phyloP scores from a whole-genome alignment of 2,113 vertebrate species.

The Ptilonorhynchus violaceus region DNA sequence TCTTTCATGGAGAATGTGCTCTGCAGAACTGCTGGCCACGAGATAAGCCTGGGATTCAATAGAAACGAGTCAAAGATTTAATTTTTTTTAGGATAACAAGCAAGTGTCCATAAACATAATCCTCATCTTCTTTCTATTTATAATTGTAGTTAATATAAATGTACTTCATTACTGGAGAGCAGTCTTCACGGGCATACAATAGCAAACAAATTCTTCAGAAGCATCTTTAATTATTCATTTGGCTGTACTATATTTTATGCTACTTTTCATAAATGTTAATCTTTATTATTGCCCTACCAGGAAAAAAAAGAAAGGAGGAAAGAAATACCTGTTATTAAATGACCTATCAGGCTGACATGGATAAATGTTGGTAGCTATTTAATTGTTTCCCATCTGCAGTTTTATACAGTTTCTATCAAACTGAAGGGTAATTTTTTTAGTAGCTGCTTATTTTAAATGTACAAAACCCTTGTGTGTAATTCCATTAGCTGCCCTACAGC shows the following conservation, averaged over 20 bases:
- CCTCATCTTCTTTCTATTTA: conserved; percentile 47
- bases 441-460: conserved; percentile 95
- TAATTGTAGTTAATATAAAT: conserved; percentile 70
- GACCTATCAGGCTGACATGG: conserved; percentile 71
- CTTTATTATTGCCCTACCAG: conserved; percentile 74
- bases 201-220: conserved; percentile 75
- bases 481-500: conserved; percentile 95
- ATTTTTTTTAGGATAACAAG: conserved; percentile 34
- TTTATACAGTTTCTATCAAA: conserved; percentile 82
- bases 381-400: conserved; percentile 79
- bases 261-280: conserved; percentile 81
- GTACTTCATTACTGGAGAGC: conserved; percentile 58
- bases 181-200: conserved; percentile 54
- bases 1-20: neutral
- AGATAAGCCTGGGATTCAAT: neutral
- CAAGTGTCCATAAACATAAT: conserved; percentile 55
- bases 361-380: conserved; percentile 74
- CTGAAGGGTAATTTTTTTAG: conserved; percentile 82
- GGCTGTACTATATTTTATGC: conserved; percentile 72
- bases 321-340: conserved; percentile 79
- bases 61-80: neutral
- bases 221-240: conserved; percentile 81
- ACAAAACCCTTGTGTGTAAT: conserved; percentile 93
- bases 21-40: neutral
- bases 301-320: neutral